These are phyloP conservation scores for Australoheros scitulus DNA, from an alignment of 2,113 vertebrate species.

Conservation along the genomic window DNA sequence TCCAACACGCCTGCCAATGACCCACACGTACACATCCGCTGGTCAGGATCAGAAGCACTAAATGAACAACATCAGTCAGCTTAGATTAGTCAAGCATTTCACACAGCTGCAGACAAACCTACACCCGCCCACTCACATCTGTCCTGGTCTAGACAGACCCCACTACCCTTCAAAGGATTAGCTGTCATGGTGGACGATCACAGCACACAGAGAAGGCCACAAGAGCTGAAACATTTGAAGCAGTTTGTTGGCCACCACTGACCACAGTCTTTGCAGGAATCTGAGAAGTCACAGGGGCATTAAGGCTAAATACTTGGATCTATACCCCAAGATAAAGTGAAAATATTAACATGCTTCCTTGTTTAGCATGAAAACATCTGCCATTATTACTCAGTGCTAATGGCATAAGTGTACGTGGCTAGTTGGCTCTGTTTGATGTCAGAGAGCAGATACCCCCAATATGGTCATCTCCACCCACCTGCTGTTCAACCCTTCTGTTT, in stretches of 20 bases:
- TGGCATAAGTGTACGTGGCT: too few relatives aligned
- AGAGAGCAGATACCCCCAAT: not conserved
- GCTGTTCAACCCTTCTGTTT: not conserved
- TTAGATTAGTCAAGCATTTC: constrained; percentile 56
- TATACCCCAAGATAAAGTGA: not conserved
- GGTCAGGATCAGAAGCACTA: constrained; percentile 51
- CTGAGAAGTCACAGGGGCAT: not conserved
- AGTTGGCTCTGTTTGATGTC: not conserved
- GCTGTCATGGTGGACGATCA: constrained; percentile 27
- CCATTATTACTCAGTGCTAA: not conserved
- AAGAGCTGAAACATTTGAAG: not conserved
- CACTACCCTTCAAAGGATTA: constrained; percentile 44
- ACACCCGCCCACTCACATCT: constrained; percentile 46
- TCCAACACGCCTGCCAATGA: not conserved
- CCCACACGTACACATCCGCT: not conserved
- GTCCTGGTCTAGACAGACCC: constrained; percentile 38
- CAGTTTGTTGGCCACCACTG: not conserved
- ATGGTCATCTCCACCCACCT: not conserved
- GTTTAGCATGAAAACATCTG: not conserved
- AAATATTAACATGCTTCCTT: not conserved
- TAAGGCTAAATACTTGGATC: not conserved
- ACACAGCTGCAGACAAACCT: constrained; percentile 27
- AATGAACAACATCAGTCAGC: constrained; percentile 63
- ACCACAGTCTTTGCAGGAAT: not conserved
- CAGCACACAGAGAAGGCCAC: not conserved